phyloP scores from a whole-genome alignment of 2,797 vertebrate species.

The Manis crassicaudata region DNA sequence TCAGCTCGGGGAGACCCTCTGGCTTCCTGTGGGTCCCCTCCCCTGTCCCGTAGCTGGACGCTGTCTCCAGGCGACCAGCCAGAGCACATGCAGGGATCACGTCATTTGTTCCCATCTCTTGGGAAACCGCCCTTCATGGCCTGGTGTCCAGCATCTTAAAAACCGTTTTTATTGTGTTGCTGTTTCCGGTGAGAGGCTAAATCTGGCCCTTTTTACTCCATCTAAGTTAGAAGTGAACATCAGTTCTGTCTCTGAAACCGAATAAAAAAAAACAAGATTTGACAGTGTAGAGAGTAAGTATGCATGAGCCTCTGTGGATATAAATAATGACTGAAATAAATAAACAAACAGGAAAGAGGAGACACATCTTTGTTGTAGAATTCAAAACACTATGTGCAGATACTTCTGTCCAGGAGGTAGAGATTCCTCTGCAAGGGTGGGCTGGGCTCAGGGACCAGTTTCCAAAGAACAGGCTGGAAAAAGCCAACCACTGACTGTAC shows the following conservation, averaged over 20 bases:
- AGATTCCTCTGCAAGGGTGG: accelerated
- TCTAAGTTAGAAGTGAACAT: neutral
- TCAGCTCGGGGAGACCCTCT: accelerated
- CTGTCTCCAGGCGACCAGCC: accelerated
- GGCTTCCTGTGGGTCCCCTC: accelerated
- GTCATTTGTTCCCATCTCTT: accelerated
- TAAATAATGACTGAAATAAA: neutral
- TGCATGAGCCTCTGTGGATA: neutral
- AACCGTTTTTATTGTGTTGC: no score
- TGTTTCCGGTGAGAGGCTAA: neutral
- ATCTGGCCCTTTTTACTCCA: no score
- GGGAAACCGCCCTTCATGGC: neutral
- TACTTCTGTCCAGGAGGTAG: accelerated
- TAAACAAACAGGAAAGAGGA: neutral
- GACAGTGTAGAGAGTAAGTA: neutral
- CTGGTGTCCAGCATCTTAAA: neutral
- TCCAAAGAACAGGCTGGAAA: accelerated
- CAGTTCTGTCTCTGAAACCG: neutral
- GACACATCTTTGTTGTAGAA: neutral
- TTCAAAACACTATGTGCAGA: accelerated
- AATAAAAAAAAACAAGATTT: neutral
- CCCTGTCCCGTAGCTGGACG: accelerated
- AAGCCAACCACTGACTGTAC: accelerated
- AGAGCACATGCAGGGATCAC: accelerated
- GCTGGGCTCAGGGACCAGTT: accelerated